Evolutionary conservation across 1,140 invertebrate genomes (phyloP).

Genomic region (Caenorhabditis brenneri): DNA sequence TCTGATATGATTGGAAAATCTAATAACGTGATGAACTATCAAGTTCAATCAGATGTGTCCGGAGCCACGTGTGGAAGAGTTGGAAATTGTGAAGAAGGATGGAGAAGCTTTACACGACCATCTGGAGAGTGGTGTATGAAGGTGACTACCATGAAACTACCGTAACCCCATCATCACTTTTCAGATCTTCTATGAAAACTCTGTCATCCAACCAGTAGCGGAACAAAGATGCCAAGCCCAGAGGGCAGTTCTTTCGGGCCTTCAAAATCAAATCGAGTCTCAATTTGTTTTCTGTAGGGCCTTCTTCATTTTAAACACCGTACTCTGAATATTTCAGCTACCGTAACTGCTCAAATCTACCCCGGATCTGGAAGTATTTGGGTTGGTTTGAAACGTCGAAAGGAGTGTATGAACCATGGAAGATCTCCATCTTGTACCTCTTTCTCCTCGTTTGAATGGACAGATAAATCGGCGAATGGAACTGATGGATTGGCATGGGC

Average conservation of each 20-base stretch:
- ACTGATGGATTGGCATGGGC: background rate
- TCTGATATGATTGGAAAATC: background rate
- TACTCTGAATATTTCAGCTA: background rate
- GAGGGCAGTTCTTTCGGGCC: background rate
- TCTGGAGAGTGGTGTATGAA: conserved; percentile 14
- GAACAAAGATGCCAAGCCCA: background rate
- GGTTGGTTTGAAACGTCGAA: background rate
- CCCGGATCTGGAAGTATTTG: background rate
- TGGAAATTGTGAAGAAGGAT: background rate
- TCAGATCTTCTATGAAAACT: background rate
- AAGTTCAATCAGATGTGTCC: background rate
- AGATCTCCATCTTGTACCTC: background rate
- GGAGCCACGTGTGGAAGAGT: background rate
- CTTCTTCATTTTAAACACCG: background rate
- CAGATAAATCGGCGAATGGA: background rate
- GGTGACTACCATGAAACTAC: background rate
- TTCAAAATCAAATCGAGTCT: background rate
- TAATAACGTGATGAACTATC: background rate
- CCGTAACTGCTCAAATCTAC: background rate
- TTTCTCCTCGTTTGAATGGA: background rate
- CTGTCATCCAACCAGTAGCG: background rate
- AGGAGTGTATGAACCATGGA: background rate
- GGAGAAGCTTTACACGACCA: background rate
- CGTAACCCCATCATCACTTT: background rate
- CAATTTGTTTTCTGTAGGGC: background rate